Evolutionary conservation across 2,888 invertebrate genomes (phyloP), one percentile per base, ranked within the genome.

Genomic region (Drosophila macrospina): DNA sequence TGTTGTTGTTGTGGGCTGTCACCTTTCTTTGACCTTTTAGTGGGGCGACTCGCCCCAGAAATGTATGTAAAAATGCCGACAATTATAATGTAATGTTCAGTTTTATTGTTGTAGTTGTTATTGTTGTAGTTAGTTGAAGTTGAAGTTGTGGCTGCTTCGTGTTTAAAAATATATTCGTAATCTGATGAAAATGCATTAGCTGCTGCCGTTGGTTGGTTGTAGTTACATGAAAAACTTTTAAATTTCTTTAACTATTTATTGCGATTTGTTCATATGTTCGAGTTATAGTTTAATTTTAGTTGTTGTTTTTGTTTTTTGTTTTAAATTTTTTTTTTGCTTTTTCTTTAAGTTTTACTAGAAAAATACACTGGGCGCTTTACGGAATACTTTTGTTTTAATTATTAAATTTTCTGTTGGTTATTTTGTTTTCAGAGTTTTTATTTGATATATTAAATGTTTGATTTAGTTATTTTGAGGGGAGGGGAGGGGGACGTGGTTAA

Each of bases 361-460:
- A 86, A 89, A 89, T 88, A 86, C 85, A 86, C 85, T 86, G 89
- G 89, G 77, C 77, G 86, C 63, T 80, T 76, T 73, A 72, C 54
- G 69, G 71, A 80, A 80, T 80, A 84, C 80, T 84, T 80, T 64
- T 56, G 42, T 52, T 68, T 68, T 47, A 15, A 34, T 36, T 51
- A 28, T 56, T 56, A 26, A 34, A 10, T 47, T 32, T 30, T 56
- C 36, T 52, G 26, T 45, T 15, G 45, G 1, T 44, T 44, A n/a
- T 16, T 15, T 39, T 1, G 20, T 26, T 39, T 70, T 86, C 51
- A 55, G 63, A 52, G 48, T 36, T 50, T 59, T 66, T 44, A 41
- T 56, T 74, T 82, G 76, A 77, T 83, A 67, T 78, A 73, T 74
- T 78, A 57, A 51, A 57, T 61, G 60, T 72, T 72, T 73, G 52